phyloP scores from a whole-genome alignment of 2,888 invertebrate species.

The Leptura quadrifasciata region DNA sequence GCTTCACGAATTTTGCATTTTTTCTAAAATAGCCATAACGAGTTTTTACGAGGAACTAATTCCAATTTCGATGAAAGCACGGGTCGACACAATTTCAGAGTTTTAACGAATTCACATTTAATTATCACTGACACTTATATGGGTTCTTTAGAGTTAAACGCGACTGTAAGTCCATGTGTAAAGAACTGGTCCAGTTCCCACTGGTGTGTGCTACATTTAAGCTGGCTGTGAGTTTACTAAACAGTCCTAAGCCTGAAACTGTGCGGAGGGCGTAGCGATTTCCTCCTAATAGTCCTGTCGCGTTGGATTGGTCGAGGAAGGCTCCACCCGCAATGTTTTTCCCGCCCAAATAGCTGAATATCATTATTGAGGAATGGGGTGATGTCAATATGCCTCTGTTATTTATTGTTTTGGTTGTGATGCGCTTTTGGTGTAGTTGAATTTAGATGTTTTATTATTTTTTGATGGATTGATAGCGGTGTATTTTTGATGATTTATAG shows the following conservation, averaged over 20 bases:
- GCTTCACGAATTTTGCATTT: not conserved
- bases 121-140: slow-evolving; percentile 18
- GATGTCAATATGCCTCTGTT: slow-evolving; percentile 72
- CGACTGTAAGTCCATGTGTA: slow-evolving; percentile 50
- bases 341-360: slow-evolving; percentile 66
- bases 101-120: not conserved
- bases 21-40: not conserved
- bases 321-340: slow-evolving; percentile 61
- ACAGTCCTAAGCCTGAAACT: slow-evolving; percentile 59
- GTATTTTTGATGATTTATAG: slow-evolving; percentile 60
- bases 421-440: slow-evolving; percentile 69
- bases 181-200: slow-evolving; percentile 36
- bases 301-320: slow-evolving; percentile 62
- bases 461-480: slow-evolving; percentile 69
- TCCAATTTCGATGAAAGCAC: not conserved
- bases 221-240: slow-evolving; percentile 69
- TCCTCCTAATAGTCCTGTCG: slow-evolving; percentile 42
- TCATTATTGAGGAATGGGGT: slow-evolving; percentile 71
- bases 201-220: slow-evolving; percentile 60
- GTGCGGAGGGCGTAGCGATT: slow-evolving; percentile 55
- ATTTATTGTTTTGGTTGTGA: slow-evolving; percentile 70
- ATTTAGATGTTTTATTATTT: slow-evolving; percentile 71
- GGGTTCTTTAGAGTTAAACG: slow-evolving; percentile 5
- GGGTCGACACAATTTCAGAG: not conserved
- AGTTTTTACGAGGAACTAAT: not conserved